Evolutionary conservation across 2,888 invertebrate genomes (phyloP).

Genomic region (Acrocera orbiculus): DNA sequence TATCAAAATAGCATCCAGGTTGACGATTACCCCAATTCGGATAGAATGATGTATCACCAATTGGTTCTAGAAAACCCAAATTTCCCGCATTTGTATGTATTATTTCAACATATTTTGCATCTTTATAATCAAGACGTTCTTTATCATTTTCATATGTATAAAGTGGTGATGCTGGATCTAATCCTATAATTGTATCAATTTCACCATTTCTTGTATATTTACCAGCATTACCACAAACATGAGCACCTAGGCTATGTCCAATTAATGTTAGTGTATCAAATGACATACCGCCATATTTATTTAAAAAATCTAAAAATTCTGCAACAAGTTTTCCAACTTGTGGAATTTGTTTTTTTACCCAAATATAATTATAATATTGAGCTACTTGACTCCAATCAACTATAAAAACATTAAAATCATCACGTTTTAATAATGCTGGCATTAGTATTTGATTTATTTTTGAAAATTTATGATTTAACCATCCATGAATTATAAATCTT

Average conservation of each 20-base stretch:
- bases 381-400: conserved; percentile 38
- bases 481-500: conserved; percentile 32
- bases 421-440: conserved; percentile 34
- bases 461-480: conserved; percentile 35
- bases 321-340: conserved; percentile 19
- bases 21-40: conserved; percentile 36
- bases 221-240: conserved; percentile 38
- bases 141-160: conserved; percentile 15
- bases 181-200: conserved; percentile 34
- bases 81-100: conserved; percentile 24
- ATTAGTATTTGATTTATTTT: conserved; percentile 7
- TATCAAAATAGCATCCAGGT: conserved; percentile 32
- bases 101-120: conserved; percentile 24
- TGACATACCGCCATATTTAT: conserved; percentile 31
- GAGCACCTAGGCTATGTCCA: conserved; percentile 41
- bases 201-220: conserved; percentile 36
- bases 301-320: conserved; percentile 24
- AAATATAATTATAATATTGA: conserved; percentile 11
- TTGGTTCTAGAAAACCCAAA: conserved; percentile 22
- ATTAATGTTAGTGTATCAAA: conserved; percentile 34
- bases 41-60: conserved; percentile 34
- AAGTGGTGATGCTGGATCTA: conserved; percentile 17
- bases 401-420: conserved; percentile 36
- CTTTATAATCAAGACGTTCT: conserved; percentile 17
- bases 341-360: background rate